These are phyloP conservation scores for Nephrotoma flavescens DNA, from an alignment of 2,888 invertebrate genomes.

Conservation along the genomic window DNA sequence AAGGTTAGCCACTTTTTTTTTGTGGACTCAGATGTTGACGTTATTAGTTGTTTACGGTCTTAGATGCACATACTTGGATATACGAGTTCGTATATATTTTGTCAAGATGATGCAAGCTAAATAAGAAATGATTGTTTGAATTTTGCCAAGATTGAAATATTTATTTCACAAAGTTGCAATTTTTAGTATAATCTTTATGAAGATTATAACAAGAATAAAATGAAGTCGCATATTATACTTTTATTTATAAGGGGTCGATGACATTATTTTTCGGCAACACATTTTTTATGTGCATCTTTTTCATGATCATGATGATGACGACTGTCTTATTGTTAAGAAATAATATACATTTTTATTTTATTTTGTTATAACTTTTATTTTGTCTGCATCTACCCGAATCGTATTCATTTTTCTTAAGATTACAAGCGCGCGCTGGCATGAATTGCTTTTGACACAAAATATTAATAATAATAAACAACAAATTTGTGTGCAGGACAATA, in stretches of 20 bases:
- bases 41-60: neutral
- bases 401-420: neutral
- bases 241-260: neutral
- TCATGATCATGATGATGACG: neutral
- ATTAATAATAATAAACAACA: too few species aligned
- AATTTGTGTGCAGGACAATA: neutral
- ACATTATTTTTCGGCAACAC: neutral
- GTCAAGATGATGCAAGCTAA: neutral
- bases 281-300: neutral
- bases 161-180: neutral
- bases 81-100: neutral
- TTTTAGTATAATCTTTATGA: neutral
- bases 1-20: neutral
- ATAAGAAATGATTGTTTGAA: neutral
- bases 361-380: neutral
- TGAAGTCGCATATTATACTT: neutral
- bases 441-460: neutral
- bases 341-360: neutral
- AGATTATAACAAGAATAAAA: neutral
- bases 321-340: neutral
- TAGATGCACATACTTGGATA: neutral
- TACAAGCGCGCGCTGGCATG: neutral
- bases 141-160: neutral
- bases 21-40: neutral
- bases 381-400: neutral